A percentile compares a stretch with the other conserved stretches of the same genome.
These are phyloP conservation scores for Marcusenius ussheri DNA, from an alignment of 2,113 vertebrate species.

Conservation along the genomic window DNA sequence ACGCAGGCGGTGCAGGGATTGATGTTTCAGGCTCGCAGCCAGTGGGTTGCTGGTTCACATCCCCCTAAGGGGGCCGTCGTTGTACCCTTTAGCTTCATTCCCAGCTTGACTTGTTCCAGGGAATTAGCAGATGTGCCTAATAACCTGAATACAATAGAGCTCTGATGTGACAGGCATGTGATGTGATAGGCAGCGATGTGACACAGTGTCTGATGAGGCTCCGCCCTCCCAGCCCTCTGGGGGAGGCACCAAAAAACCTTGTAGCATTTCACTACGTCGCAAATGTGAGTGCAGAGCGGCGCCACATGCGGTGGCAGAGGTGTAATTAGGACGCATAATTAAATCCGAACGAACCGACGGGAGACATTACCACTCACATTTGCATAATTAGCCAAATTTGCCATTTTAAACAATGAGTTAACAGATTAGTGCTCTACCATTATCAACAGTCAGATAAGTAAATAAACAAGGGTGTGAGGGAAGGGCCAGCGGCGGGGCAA, in stretches of 20 bases:
- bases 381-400: constrained; percentile 43
- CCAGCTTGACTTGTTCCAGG: background rate
- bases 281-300: background rate
- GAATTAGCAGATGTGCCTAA: background rate
- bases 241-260: background rate
- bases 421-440: constrained; percentile 49
- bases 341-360: constrained; percentile 40
- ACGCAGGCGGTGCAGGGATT: background rate
- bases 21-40: background rate
- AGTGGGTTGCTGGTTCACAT: background rate
- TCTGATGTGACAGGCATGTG: background rate
- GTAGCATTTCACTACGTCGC: background rate
- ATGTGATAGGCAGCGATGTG: background rate
- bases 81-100: background rate
- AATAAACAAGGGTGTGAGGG: constrained; percentile 44
- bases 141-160: background rate
- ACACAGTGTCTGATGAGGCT: background rate
- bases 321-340: constrained; percentile 53
- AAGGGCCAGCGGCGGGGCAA: background rate
- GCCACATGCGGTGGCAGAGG: constrained; percentile 25
- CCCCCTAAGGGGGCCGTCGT: background rate
- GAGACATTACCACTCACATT: constrained; percentile 32
- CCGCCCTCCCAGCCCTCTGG: background rate
- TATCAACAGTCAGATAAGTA: constrained; percentile 46
- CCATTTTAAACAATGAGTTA: constrained; percentile 41